Base-by-base conservation (phyloP, 2,888 invertebrate species). In the Chrysolina americana region DNA sequence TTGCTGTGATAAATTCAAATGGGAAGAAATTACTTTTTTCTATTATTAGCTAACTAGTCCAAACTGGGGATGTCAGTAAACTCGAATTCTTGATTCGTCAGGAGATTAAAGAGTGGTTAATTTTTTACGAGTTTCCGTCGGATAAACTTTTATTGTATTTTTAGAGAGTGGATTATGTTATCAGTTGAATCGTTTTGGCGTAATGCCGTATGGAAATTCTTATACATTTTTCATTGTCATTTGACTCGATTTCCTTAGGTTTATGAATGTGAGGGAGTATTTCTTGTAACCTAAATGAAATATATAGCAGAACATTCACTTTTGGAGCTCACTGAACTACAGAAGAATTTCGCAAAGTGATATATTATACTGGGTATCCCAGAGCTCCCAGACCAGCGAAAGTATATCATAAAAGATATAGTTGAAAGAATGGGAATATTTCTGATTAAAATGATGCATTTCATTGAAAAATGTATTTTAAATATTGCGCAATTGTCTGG, bases 41-140 rank as follows among this genome's bases (percentile, higher is more conserved):
- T 53, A 53, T 53, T 53, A 10, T 53, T 53, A 53, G 53, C 23
- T 21, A 3, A 6, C 21, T 1, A 53, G 19, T 21, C 53, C 19
- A 15, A 53, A 53, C 21, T 13, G 13, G 21, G 0, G 53, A 53
- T 23, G 53, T 23, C 53, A 5, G 53, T 53, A 15, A 53, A 53
- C 53, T 53, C 11, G 53, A 53, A 23, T 53, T 21, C 53, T 53
- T 53, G 53, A 53, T 53, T 21, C 21, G 53, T 53, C 53, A 53
- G 11, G 13, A 21, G 53, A 53, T 53, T 21, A 53, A 19, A 19
- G 19, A 13, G 13, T 15, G 11, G 11, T 53, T 53, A 53, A 53
- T 53, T 53, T 53, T 53, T 53, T 23, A 53, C 53, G 53, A 53
- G 21, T 21, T 53, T 53, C 5, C 17, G 11, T 53, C 15, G 11